Evolutionary conservation across 2,888 invertebrate genomes (phyloP), one percentile per base, ranked within the genome.

Genomic region (Odontocerum albicorne): DNA sequence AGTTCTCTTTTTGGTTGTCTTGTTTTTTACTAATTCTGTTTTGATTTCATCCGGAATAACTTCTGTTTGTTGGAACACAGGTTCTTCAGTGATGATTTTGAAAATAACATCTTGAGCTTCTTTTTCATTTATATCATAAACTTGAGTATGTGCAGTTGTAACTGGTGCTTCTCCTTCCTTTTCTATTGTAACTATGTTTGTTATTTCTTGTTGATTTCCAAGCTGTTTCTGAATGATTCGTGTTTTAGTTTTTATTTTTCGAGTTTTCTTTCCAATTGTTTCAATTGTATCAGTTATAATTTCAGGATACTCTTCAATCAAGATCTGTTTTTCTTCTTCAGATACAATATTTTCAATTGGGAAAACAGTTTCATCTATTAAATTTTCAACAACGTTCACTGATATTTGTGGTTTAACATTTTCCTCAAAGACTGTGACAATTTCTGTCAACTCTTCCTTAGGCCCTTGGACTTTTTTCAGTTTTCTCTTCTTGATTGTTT

Each of bases 101-200:
- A n/a, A n/a, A n/a, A n/a, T n/a, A n/a, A n/a, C n/a, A n/a, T n/a
- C n/a, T n/a, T n/a, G n/a, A n/a, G n/a, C n/a, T n/a, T n/a, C n/a
- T n/a, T n/a, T n/a, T n/a, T n/a, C n/a, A n/a, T n/a, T n/a, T n/a
- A n/a, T n/a, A n/a, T n/a, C n/a, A n/a, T n/a, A n/a, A n/a, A n/a
- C n/a, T n/a, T 45, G 57, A 67, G 55, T 63, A 65, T 42, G n/a
- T n/a, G n/a, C 21, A 45, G 74, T 64, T 0, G 77, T 77, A 61
- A 72, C 70, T 61, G 79, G 74, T 61, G 64, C 51, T 53, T 70
- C 62, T 32, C 68, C 69, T 67, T 59, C 71, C 68, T 39, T 67
- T 66, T 72, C 67, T 32, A 70, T 67, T 42, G 75, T 74, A 15
- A 71, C 65, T 31, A 70, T 70, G 62, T 70, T 71, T 13, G 75